Evolutionary conservation across 30 jellyfish, hydroid and myxozoan species (phyloP), one percentile per base, ranked within the genome.

Genomic region (Hydractinia echinata): DNA sequence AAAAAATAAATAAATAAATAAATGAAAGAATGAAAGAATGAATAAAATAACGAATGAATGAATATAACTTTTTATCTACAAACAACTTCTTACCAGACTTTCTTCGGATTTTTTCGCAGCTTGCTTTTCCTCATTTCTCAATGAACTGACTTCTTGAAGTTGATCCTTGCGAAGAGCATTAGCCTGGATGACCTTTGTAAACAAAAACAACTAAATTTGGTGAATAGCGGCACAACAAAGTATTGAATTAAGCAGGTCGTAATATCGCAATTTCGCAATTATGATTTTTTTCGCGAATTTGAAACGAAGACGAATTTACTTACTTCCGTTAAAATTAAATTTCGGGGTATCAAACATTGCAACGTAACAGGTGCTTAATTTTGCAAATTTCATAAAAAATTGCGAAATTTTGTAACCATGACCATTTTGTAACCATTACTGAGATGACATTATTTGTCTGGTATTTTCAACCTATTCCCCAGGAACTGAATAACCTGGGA

Each of bases 91-190:
- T 20, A 90, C 97, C 79, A 85, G 11, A 10, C 94, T 53, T 73
- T 90, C 95, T 67, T 85, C 97, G 53, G 77, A 82, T 19, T 87
- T 79, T 56, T 61, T 55, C 83, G 83, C 81, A 54, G 60, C 87
- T 66, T 81, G 92, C 52, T 86, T 82, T 60, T 90, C 97, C 64
- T 90, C 97, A 4, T 90, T 90, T 66, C 97, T 74, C 9, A 90
- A 82, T 83, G 69, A 68, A 8, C 94, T 89, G 21, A 90, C 70
- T 68, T 90, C 97, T 7, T 78, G 90, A 8, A 90, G 73, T 61
- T 90, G 97, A 55, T 81, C 93, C 61, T 90, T 90, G 15, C 97
- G 83, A 55, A 90, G 54, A 5, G 95, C 70, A 73, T 90, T 90
- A 7, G 97, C 97, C 85, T 90, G 94, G 4, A 90, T 85, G 10